Evolutionary conservation across 2,888 invertebrate genomes (phyloP).

Genomic region (Drosophila melanocephala): DNA sequence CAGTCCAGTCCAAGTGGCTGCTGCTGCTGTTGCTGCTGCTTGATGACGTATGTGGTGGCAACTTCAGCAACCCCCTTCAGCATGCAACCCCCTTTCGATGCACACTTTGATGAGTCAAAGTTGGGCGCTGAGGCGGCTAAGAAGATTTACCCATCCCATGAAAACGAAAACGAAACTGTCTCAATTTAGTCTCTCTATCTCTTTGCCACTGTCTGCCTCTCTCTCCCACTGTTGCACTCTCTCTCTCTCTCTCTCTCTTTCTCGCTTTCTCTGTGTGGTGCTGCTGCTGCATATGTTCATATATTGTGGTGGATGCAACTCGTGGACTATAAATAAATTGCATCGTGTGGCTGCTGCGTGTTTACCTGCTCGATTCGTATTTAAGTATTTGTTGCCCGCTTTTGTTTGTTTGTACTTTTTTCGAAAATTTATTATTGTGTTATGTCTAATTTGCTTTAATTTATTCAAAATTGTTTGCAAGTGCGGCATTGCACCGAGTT

Average conservation of each 20-base stretch:
- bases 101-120: constrained; percentile 52
- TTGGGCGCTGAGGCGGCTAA: constrained; percentile 29
- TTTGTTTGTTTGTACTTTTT: constrained; percentile 26
- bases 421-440: constrained; percentile 63
- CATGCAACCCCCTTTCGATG: not conserved
- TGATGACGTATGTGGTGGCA: constrained; percentile 64
- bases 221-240: constrained; percentile 9
- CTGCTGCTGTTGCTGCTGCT: constrained; percentile 10
- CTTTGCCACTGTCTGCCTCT: constrained; percentile 5
- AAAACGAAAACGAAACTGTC: constrained; percentile 75
- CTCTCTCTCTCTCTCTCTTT: constrained; percentile 1
- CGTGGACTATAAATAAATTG: constrained; percentile 52
- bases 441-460: constrained; percentile 67
- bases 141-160: constrained; percentile 60
- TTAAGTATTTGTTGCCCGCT: constrained; percentile 25
- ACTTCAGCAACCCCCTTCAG: not conserved
- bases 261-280: not conserved
- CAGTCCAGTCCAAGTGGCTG: constrained; percentile 20
- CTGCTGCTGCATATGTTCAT: constrained; percentile 42
- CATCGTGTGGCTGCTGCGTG: constrained; percentile 43
- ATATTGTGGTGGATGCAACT: constrained; percentile 57
- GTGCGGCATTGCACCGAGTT: constrained; percentile 36
- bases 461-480: constrained; percentile 53
- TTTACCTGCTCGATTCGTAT: constrained; percentile 46
- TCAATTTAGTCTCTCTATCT: constrained; percentile 39